phyloP scores from a whole-genome alignment of 2,888 invertebrate genomes.

The Eupithecia subfuscata region DNA sequence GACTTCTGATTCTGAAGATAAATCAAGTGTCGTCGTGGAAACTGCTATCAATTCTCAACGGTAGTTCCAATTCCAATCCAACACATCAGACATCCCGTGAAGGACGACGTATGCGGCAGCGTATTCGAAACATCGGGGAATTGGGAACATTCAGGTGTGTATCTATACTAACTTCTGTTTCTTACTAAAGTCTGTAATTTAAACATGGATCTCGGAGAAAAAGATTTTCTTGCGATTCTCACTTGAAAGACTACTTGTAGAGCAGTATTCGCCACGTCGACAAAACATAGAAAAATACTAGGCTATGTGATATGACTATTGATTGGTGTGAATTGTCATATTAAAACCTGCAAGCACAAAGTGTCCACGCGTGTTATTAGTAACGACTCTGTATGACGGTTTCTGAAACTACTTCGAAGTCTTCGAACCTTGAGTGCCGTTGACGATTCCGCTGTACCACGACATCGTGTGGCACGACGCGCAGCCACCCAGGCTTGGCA shows the following conservation, averaged over 20 bases:
- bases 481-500: not conserved
- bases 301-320: not conserved
- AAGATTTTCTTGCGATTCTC: not conserved
- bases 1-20: not conserved
- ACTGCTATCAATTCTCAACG: not conserved
- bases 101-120: not conserved
- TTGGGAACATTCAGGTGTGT: not conserved
- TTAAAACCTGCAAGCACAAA: not conserved
- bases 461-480: not conserved
- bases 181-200: not conserved
- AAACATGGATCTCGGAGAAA: not conserved
- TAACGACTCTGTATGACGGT: not conserved
- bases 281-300: not conserved
- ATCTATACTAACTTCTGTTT: no score
- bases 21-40: conserved; percentile 2
- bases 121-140: not conserved
- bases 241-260: not conserved
- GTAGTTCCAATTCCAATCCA: not conserved
- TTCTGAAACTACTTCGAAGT: not conserved
- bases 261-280: not conserved
- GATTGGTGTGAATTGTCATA: conserved; percentile 1
- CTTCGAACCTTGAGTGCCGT: not conserved
- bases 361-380: not conserved
- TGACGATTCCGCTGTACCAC: not conserved
- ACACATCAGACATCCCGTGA: not conserved